Conservation (phyloP, 2,797 vertebrate species). For the Lepus townsendii region DNA sequence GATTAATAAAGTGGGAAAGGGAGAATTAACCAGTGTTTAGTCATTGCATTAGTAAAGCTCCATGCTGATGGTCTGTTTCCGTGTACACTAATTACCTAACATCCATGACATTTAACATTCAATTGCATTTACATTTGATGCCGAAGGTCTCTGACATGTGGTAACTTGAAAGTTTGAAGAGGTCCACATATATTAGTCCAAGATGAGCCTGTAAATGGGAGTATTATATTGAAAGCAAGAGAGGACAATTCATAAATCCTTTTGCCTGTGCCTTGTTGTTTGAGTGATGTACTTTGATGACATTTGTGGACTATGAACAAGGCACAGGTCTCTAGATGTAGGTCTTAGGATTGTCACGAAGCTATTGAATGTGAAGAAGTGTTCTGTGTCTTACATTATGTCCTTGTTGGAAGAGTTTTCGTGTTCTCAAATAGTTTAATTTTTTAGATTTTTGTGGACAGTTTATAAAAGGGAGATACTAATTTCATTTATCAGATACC, state of each 20-base stretch:
- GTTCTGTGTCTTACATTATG: background rate
- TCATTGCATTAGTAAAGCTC: background rate
- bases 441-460: background rate
- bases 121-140: background rate
- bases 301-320: background rate
- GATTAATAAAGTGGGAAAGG: background rate
- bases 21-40: background rate
- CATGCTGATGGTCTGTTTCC: background rate
- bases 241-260: background rate
- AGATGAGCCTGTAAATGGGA: background rate
- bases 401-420: constrained; percentile 15
- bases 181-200: background rate
- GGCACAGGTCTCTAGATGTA: background rate
- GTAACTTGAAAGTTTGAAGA: background rate
- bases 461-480: background rate
- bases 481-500: constrained; percentile 18
- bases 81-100: background rate
- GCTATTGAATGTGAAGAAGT: background rate
- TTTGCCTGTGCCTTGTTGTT: background rate
- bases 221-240: background rate
- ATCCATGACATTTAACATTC: background rate
- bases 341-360: background rate
- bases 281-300: background rate
- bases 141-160: background rate
- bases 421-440: constrained; percentile 35